Evolutionary conservation across 1,140 invertebrate genomes (phyloP), one percentile per base, ranked within the genome.

Genomic region (Kradibia gibbosae): DNA sequence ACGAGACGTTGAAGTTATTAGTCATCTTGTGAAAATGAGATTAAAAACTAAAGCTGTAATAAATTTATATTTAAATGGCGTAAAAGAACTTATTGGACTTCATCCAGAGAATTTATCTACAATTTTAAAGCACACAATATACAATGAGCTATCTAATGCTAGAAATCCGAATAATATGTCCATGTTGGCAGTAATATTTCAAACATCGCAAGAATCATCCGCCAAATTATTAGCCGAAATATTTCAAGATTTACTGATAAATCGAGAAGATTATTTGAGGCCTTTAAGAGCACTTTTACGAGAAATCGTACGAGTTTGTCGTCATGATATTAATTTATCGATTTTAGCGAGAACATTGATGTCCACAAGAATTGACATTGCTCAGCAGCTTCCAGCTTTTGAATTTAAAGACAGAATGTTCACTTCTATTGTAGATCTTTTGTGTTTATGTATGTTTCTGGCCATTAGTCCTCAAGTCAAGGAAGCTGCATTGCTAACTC

Each of bases 91-190:
- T 57, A 92, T 93, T 17, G 87, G 87, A 31, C 72, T 90, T 20
- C 95, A 96, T 88, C 93, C 95, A 10, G 95, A 96, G 28, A 98
- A 98, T 87, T 90, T 99, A 13, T 93, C 94, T 42, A 95, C 95
- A n/a, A 94, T 98, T 53, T 90, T 99, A 81, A 98, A 97, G 84
- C 95, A 97, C 85, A 98, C 97, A 0, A 95, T 99, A 83, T 98
- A 98, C 90, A 99, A 99, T 91, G 98, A 99, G 92, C 91, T 99
- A 48, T 98, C 97, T 0, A 95, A 96, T 86, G 94, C 95, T 8
- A 93, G 98, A 70, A 98, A 98, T 93, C 96, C 96, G 0, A 99
- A 98, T 91, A 99, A 99, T 90, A 97, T 99, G 94, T 93, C 95
- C 1, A 94, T 98, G 85, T 90, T 98, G 62, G 94, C 94, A 11